Evolutionary conservation across 2,113 vertebrate species (phyloP).

Genomic region (Bufo bufo): DNA sequence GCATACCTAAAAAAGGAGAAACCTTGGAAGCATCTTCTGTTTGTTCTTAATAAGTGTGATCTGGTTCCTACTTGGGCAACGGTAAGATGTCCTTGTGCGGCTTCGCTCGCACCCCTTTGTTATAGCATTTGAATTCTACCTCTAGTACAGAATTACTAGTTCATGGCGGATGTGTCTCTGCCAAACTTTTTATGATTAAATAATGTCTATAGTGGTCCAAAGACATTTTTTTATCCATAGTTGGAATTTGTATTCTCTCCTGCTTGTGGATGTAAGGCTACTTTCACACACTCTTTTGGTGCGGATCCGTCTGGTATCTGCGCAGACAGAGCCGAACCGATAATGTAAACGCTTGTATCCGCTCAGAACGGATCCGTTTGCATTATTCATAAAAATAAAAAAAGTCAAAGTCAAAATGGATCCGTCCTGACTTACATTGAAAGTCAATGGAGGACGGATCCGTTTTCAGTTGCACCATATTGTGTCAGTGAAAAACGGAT

Average conservation of each 20-base stretch:
- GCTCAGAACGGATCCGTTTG: too few species aligned
- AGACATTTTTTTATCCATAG: background rate
- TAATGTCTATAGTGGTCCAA: background rate
- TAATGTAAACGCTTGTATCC: too few species aligned
- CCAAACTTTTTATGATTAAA: background rate
- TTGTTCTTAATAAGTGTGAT: constrained; percentile 98
- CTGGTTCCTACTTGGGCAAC: constrained; percentile 97
- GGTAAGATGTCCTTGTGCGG: constrained; percentile 71
- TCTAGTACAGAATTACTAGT: background rate
- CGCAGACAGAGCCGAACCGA: too few species aligned
- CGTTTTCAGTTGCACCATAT: too few species aligned
- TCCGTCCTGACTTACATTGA: too few species aligned
- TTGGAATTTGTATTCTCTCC: background rate
- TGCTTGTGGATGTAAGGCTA: background rate
- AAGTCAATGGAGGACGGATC: too few species aligned
- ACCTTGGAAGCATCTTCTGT: constrained; percentile 95
- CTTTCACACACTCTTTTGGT: too few species aligned
- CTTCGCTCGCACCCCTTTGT: background rate
- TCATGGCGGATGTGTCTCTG: too few species aligned
- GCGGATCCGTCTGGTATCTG: too few species aligned
- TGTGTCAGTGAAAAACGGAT: too few species aligned
- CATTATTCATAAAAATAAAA: too few species aligned
- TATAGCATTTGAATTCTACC: background rate
- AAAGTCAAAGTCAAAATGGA: too few species aligned
- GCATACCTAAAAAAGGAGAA: constrained; percentile 95